Conservation (phyloP, 2,113 vertebrate genomes). For the Cyprinodon variegatus region DNA sequence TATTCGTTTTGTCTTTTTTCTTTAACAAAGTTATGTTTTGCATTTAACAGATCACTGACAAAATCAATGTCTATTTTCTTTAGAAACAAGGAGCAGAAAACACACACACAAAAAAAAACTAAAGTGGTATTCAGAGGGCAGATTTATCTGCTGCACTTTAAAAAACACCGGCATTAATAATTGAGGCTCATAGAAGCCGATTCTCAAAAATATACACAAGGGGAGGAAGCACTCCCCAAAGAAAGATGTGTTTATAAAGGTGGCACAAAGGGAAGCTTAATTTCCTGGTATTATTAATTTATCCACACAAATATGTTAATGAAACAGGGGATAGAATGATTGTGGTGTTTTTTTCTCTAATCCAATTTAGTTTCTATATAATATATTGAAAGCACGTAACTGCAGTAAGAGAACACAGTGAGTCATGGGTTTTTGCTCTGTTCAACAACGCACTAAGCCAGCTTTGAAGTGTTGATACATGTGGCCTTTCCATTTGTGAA, state of each 20-base stretch:
- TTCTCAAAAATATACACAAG: conserved; percentile 64
- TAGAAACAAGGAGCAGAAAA: not conserved
- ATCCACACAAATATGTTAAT: conserved; percentile 61
- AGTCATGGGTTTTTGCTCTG: conserved; percentile 39
- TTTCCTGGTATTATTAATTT: conserved; percentile 65
- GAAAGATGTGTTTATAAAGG: conserved; percentile 23
- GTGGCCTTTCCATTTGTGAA: conserved; percentile 44
- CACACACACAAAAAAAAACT: not conserved
- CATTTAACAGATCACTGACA: not conserved
- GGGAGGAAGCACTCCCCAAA: conserved; percentile 34
- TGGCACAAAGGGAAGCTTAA: conserved; percentile 43
- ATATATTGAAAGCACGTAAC: conserved; percentile 44
- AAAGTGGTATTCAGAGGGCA: not conserved
- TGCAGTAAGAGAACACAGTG: conserved; percentile 43
- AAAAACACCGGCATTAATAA: conserved; percentile 66
- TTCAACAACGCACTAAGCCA: conserved; percentile 31
- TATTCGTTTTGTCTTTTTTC: not conserved
- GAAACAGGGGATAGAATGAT: conserved; percentile 45
- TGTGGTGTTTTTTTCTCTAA: conserved; percentile 20
- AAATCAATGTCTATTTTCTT: not conserved
- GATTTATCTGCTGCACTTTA: conserved; percentile 17
- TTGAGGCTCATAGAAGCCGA: conserved; percentile 46
- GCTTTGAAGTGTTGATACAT: conserved; percentile 55
- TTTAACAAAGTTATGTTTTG: not conserved
- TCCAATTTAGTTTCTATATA: conserved; percentile 17